These are phyloP conservation scores for Drosophila subobscura DNA, from an alignment of 1,140 invertebrate species.

Conservation along the genomic window DNA sequence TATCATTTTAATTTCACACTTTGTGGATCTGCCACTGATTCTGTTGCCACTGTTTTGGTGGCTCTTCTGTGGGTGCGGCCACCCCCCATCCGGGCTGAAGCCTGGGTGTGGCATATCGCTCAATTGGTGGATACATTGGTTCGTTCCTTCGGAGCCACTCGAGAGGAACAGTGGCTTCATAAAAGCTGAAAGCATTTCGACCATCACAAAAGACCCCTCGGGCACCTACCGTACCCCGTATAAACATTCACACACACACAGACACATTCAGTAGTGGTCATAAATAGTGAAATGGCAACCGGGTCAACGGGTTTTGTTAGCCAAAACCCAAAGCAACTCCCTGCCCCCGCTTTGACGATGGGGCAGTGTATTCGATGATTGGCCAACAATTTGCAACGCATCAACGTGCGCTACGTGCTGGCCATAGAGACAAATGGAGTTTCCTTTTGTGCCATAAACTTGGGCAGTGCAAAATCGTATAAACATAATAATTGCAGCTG, in stretches of 20 bases:
- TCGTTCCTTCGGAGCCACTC: slow-evolving; percentile 55
- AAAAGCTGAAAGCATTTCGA: slow-evolving; percentile 39
- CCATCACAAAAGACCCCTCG: slow-evolving; percentile 34
- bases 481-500: no score
- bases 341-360: no score
- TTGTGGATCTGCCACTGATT: slow-evolving; percentile 28
- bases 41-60: slow-evolving; percentile 17
- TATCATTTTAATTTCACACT: slow-evolving; percentile 64
- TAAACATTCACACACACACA: not conserved
- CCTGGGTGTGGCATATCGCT: slow-evolving; percentile 44
- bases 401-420: no score
- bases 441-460: no score
- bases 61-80: slow-evolving; percentile 8
- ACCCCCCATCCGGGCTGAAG: slow-evolving; percentile 7
- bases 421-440: no score
- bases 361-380: no score
- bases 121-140: slow-evolving; percentile 56
- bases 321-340: no score
- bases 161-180: slow-evolving; percentile 44
- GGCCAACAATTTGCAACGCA: no score
- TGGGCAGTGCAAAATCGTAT: no score
- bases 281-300: no score
- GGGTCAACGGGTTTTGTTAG: no score
- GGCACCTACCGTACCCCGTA: slow-evolving; percentile 28
- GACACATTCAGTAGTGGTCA: slow-evolving; percentile 8